Evolutionary conservation across 2,797 vertebrate genomes (phyloP).

Genomic region (Syngnathus acus): DNA sequence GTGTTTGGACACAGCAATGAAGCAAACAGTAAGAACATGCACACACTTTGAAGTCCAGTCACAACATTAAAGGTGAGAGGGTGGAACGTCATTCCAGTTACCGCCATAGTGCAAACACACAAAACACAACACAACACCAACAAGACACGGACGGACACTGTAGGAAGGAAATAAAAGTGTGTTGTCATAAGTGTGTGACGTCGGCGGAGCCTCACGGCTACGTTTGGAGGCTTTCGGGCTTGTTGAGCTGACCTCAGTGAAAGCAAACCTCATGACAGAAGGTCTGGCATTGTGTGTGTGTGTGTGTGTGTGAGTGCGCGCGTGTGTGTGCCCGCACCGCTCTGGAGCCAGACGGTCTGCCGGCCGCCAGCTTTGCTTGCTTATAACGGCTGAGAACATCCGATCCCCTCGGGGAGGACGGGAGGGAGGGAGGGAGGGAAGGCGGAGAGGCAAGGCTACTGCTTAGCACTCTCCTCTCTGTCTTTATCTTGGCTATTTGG

Average conservation of each 20-base stretch:
- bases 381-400: slow-evolving; percentile 84
- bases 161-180: slow-evolving; percentile 32
- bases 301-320: background rate
- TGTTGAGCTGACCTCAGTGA: slow-evolving; percentile 74
- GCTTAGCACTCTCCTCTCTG: slow-evolving; percentile 58
- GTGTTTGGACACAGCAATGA: background rate
- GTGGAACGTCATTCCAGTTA: slow-evolving; percentile 23
- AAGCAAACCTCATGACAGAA: slow-evolving; percentile 74
- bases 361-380: slow-evolving; percentile 74
- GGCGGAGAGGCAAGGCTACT: slow-evolving; percentile 25
- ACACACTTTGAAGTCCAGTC: background rate
- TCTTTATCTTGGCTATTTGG: slow-evolving; percentile 70
- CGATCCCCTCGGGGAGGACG: slow-evolving; percentile 76
- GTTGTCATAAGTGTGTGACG: slow-evolving; percentile 32
- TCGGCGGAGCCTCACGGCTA: slow-evolving; percentile 38
- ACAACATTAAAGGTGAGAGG: background rate
- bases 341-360: slow-evolving; percentile 84
- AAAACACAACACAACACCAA: background rate
- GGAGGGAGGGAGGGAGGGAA: slow-evolving; percentile 11
- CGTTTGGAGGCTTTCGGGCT: slow-evolving; percentile 58
- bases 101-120: slow-evolving; percentile 41
- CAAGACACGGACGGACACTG: slow-evolving; percentile 33
- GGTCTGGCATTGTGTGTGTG: slow-evolving; percentile 80
- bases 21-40: background rate
- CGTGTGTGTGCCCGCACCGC: slow-evolving; percentile 65